A percentile compares a stretch with the other conserved stretches of the same genome.
phyloP scores from a whole-genome alignment of 1,140 invertebrate species.

The Adoxophyes honmai region DNA sequence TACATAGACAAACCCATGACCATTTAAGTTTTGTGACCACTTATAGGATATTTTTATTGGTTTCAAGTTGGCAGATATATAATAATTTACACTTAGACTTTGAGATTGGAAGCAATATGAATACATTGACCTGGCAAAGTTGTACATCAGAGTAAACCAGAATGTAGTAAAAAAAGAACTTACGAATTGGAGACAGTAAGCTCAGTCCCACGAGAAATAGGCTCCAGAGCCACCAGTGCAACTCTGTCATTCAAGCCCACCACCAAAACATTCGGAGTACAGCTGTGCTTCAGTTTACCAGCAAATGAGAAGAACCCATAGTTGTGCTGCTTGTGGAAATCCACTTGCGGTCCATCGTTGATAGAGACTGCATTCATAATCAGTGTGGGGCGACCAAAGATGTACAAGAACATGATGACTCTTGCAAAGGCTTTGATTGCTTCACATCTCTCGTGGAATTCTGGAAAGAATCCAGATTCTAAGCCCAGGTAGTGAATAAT shows the following conservation, averaged over 20 bases:
- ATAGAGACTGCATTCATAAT: slow-evolving; percentile 1
- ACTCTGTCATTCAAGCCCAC: slow-evolving; percentile 23
- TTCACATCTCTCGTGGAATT: slow-evolving; percentile 15
- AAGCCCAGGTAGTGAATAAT: slow-evolving; percentile 23
- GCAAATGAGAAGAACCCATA: slow-evolving; percentile 26
- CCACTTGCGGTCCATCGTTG: neutral
- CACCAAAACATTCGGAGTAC: slow-evolving; percentile 22
- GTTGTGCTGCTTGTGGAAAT: neutral
- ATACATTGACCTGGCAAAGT: too few species aligned
- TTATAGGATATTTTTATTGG: too few species aligned
- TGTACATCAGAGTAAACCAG: too few species aligned
- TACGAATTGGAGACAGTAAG: slow-evolving; percentile 30
- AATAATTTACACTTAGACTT: too few species aligned
- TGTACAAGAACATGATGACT: slow-evolving; percentile 30
- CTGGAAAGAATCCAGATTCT: slow-evolving; percentile 26
- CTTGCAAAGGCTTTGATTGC: slow-evolving; percentile 22
- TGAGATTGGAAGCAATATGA: too few species aligned
- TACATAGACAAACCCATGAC: too few species aligned
- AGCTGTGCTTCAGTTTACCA: slow-evolving; percentile 27
- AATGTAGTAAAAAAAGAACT: slow-evolving; percentile 14
- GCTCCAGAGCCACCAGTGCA: slow-evolving; percentile 24
- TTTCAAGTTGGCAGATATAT: too few species aligned
- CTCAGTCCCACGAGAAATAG: slow-evolving; percentile 32
- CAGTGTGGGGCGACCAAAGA: slow-evolving; percentile 14
- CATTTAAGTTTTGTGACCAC: too few species aligned